Conservation (phyloP, 2,888 invertebrate genomes). For the Hydraecia micacea region DNA sequence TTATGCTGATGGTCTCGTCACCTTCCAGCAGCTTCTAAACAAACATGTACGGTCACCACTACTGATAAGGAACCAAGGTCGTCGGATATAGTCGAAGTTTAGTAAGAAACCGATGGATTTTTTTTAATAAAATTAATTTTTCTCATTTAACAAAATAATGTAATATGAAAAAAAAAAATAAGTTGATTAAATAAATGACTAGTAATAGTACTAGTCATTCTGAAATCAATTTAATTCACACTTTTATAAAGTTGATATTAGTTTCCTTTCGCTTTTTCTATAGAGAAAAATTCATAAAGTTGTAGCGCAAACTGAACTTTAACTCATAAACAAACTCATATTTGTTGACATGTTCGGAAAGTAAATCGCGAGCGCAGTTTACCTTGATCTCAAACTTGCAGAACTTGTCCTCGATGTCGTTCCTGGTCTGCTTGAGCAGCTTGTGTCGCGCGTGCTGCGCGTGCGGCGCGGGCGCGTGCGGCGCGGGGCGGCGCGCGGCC, state of each 20-base stretch:
- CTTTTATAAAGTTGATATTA: too few species aligned
- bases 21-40: constrained; percentile 92
- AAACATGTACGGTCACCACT: background rate
- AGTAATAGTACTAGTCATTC: background rate
- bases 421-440: constrained; percentile 94
- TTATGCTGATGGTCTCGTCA: constrained; percentile 98
- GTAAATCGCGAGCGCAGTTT: background rate
- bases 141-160: too few species aligned
- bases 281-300: background rate
- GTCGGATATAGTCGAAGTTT: background rate
- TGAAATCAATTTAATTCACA: too few species aligned
- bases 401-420: constrained; percentile 99
- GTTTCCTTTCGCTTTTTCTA: background rate
- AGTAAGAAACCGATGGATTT: background rate
- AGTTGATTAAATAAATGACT: background rate
- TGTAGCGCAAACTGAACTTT: background rate
- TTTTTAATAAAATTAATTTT: background rate
- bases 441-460: constrained; percentile 89
- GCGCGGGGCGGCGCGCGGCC: constrained; percentile 80
- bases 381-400: constrained; percentile 98
- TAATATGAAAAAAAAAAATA: too few species aligned
- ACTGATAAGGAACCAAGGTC: background rate
- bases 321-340: too few species aligned
- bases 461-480: constrained; percentile 76
- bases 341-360: background rate